Percentiles rank a stretch among this genome's conserved stretches.
Evolutionary conservation across 1,140 invertebrate genomes (phyloP).

Genomic region (Hirudo medicinalis): DNA sequence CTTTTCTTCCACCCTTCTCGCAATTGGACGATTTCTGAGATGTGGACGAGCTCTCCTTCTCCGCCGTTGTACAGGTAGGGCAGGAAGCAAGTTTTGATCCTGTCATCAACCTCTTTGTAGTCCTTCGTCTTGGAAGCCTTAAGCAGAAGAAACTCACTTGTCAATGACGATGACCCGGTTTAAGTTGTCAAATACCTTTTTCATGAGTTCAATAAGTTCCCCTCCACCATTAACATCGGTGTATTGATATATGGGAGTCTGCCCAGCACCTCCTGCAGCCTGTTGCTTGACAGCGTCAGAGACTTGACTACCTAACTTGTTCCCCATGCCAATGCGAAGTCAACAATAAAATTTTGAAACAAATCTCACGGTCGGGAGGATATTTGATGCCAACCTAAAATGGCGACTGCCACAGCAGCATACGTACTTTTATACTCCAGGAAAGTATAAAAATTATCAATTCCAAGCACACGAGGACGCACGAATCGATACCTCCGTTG

Average conservation of each 20-base stretch:
- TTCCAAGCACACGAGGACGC: no score
- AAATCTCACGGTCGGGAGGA: no score
- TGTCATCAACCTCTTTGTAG: conserved; percentile 28
- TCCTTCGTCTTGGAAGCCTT: conserved; percentile 30
- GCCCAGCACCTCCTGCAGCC: conserved; percentile 24
- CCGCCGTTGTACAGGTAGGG: conserved; percentile 87
- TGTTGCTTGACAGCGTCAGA: conserved; percentile 35
- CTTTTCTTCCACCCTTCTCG: conserved; percentile 51
- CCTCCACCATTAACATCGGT: conserved; percentile 55
- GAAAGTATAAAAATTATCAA: no score
- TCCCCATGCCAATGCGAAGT: conserved; percentile 15
- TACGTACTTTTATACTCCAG: no score
- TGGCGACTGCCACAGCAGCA: no score
- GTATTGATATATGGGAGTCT: conserved; percentile 16
- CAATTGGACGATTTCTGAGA: conserved; percentile 68
- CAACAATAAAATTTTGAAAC: no score
- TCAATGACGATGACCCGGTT: conserved; percentile 53
- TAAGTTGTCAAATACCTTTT: conserved; percentile 71
- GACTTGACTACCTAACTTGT: conserved; percentile 24
- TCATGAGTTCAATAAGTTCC: conserved; percentile 80
- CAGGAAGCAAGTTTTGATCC: conserved; percentile 65
- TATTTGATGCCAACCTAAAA: no score
- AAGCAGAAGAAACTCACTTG: conserved; percentile 58
- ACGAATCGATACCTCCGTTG: no score
- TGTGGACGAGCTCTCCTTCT: conserved; percentile 69